Conservation (phyloP, 1,140 invertebrate genomes). For the Drosophila lacteicornis region DNA sequence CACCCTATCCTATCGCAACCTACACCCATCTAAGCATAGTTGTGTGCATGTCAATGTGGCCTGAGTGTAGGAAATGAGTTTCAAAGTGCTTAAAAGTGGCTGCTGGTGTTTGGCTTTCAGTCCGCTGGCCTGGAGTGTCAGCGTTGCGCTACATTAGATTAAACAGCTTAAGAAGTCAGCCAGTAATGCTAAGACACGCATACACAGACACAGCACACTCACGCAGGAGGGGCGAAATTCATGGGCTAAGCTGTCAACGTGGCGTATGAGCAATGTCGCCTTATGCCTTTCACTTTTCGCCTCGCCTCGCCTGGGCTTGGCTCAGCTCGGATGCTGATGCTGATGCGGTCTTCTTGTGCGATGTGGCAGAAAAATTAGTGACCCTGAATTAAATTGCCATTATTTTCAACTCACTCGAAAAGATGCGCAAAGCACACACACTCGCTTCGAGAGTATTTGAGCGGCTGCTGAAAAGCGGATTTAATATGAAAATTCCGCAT, state of each 20-base stretch:
- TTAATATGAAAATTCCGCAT: conserved; percentile 82
- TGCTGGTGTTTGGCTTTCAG: conserved; percentile 60
- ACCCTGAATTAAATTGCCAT: conserved; percentile 84
- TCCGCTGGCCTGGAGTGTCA: conserved; percentile 53
- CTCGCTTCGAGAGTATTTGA: conserved; percentile 48
- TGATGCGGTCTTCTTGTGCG: conserved; percentile 69
- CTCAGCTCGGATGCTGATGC: conserved; percentile 28
- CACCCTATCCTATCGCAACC: conserved; percentile 1
- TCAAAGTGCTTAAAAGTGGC: conserved; percentile 78
- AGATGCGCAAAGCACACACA: conserved; percentile 57
- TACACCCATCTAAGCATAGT: conserved; percentile 19
- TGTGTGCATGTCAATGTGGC: conserved; percentile 68
- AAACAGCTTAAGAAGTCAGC: conserved; percentile 78
- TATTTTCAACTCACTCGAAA: conserved; percentile 82
- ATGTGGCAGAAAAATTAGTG: conserved; percentile 82
- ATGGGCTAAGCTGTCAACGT: conserved; percentile 59
- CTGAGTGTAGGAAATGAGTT: conserved; percentile 78
- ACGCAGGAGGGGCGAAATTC: conserved; percentile 43
- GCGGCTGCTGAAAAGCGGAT: conserved; percentile 75
- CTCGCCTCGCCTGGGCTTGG: conserved; percentile 24
- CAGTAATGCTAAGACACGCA: conserved; percentile 40
- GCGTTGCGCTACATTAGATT: conserved; percentile 71
- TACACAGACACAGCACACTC: conserved; percentile 12
- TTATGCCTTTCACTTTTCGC: conserved; percentile 29
- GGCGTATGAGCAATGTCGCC: conserved; percentile 66